Percentiles rank a stretch among this genome's conserved stretches.
phyloP scores from a whole-genome alignment of 1,140 invertebrate species.

The Rhizoglyphus robini region DNA sequence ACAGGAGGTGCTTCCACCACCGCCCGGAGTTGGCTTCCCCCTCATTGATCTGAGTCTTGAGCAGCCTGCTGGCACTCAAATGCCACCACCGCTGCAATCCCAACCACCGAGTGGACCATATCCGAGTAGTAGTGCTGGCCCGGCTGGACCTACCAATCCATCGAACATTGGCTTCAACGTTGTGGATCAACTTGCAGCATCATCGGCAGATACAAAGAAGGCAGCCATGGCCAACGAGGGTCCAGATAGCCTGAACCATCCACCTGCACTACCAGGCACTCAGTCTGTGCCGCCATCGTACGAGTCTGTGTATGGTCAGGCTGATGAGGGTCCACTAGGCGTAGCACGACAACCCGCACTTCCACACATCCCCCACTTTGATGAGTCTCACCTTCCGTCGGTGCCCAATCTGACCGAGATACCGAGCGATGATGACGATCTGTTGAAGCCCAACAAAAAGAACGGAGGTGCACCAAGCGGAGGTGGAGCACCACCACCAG shows the following conservation, averaged over 20 bases:
- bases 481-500: neutral
- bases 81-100: conserved; percentile 6
- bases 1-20: no score
- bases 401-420: conserved; percentile 4
- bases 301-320: no score
- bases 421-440: neutral
- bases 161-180: neutral
- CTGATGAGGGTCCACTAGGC: no score
- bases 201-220: neutral
- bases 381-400: no score
- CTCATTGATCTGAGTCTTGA: neutral
- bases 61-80: neutral
- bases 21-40: neutral
- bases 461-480: conserved; percentile 3
- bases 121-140: neutral
- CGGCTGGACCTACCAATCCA: neutral
- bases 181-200: neutral
- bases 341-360: no score
- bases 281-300: no score
- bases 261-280: neutral
- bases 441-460: neutral
- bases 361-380: no score
- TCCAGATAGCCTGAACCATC: neutral
- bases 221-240: neutral
- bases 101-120: conserved; percentile 2